Conservation (phyloP, 2,797 vertebrate species). For the Ctenopoma kingsleyae region DNA sequence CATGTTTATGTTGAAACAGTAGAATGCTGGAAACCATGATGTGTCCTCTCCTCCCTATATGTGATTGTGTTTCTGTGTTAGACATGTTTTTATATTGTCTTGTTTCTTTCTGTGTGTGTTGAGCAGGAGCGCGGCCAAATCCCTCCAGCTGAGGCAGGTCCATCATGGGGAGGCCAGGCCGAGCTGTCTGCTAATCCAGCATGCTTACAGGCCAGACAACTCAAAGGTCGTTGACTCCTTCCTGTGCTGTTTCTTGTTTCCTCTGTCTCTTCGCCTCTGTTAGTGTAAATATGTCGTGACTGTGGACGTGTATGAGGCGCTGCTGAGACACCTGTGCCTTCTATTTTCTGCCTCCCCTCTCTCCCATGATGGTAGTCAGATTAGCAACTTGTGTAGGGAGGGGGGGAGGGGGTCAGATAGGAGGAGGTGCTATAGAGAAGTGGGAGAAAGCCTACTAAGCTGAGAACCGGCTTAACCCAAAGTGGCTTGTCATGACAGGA, state of each 20-base stretch:
- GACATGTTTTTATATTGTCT: slow-evolving; percentile 3
- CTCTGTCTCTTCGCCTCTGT: slow-evolving; percentile 15
- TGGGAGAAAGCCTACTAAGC: slow-evolving; percentile 75
- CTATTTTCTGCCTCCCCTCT: slow-evolving; percentile 43
- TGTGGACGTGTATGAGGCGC: background rate
- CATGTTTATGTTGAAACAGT: slow-evolving; percentile 18
- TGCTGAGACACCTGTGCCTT: slow-evolving; percentile 56
- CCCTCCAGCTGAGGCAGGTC: slow-evolving; percentile 63
- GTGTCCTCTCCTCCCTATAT: slow-evolving; percentile 2
- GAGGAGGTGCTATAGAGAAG: slow-evolving; percentile 61
- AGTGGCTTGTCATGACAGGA: slow-evolving; percentile 85
- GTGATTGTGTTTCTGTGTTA: background rate
- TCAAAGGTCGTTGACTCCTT: slow-evolving; percentile 76
- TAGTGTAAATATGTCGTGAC: slow-evolving; percentile 2
- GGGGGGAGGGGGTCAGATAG: slow-evolving; percentile 28
- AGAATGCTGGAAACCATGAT: background rate
- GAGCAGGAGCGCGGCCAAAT: slow-evolving; percentile 69
- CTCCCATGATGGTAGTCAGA: slow-evolving; percentile 69
- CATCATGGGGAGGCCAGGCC: slow-evolving; percentile 60
- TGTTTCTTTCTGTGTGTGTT: slow-evolving; percentile 23
- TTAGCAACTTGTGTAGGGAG: slow-evolving; percentile 69
- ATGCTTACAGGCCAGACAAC: slow-evolving; percentile 59
- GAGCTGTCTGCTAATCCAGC: slow-evolving; percentile 63
- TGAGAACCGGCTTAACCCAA: slow-evolving; percentile 82
- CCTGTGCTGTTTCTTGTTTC: slow-evolving; percentile 27